Percentiles rank a stretch among this genome's conserved stretches.
These are phyloP conservation scores for Plemyria rubiginata DNA, from an alignment of 2,888 invertebrate genomes.

Conservation along the genomic window DNA sequence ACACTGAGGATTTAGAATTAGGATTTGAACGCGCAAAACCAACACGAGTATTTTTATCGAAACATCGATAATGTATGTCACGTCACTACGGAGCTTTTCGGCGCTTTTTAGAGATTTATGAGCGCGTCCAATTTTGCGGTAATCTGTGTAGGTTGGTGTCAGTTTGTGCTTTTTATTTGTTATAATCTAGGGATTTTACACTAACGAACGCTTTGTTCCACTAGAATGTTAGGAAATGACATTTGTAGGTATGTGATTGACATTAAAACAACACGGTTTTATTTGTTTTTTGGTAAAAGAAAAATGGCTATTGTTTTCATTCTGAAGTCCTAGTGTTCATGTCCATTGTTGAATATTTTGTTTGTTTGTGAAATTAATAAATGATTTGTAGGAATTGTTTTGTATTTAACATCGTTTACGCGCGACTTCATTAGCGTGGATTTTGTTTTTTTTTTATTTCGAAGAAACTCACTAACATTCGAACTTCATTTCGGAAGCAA, in stretches of 20 bases:
- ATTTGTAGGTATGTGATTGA: constrained; percentile 2
- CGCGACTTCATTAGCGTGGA: too few species aligned
- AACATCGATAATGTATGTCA: constrained; percentile 22
- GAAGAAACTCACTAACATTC: too few species aligned
- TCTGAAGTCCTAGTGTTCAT: too few species aligned
- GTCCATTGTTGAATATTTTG: too few species aligned
- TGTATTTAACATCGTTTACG: too few species aligned
- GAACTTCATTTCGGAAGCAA: too few species aligned
- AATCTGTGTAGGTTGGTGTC: constrained; percentile 39
- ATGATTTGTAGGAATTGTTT: too few species aligned
- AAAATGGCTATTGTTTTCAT: not conserved
- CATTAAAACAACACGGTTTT: not conserved
- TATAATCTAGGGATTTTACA: constrained; percentile 24
- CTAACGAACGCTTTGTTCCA: constrained; percentile 33
- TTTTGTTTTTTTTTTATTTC: too few species aligned
- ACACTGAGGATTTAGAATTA: too few species aligned
- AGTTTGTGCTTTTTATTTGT: constrained; percentile 29
- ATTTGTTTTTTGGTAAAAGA: not conserved
- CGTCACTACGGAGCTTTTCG: constrained; percentile 44
- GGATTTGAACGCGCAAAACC: not conserved
- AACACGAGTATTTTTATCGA: not conserved
- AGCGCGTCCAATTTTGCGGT: constrained; percentile 50
- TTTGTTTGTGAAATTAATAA: too few species aligned
- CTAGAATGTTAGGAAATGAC: constrained; percentile 2
- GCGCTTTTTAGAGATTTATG: constrained; percentile 52